phyloP scores from a whole-genome alignment of 2,113 vertebrate species.

The Hippoglossus stenolepis region DNA sequence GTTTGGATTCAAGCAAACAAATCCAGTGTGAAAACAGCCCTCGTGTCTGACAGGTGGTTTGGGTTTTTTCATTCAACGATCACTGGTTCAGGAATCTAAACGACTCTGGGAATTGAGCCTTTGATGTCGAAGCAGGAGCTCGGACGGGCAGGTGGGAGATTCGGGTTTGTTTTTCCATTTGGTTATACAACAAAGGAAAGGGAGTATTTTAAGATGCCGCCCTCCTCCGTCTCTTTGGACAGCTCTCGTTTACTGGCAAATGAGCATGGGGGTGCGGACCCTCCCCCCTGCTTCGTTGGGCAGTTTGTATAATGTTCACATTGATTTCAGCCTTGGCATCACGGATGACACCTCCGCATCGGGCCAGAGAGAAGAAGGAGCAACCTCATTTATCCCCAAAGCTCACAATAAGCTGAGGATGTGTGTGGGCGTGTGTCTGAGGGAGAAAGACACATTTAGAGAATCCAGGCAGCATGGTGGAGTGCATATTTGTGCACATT shows the following conservation, averaged over 20 bases:
- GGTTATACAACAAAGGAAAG: conserved; percentile 41
- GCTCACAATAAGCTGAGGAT: conserved; percentile 30
- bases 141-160: conserved; percentile 26
- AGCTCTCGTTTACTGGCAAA: conserved; percentile 41
- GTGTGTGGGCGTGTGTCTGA: conserved; percentile 16
- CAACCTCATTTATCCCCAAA: conserved; percentile 57
- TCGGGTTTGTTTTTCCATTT: conserved; percentile 29
- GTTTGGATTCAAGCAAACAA: conserved; percentile 12
- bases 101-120: conserved; percentile 7
- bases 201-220: conserved; percentile 51
- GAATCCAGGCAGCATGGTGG: neutral
- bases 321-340: conserved; percentile 64
- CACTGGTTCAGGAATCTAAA: neutral
- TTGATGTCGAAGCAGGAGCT: conserved; percentile 36
- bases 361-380: conserved; percentile 55
- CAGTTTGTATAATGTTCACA: conserved; percentile 46
- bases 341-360: conserved; percentile 57
- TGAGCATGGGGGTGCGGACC: conserved; percentile 29
- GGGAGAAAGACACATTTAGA: neutral
- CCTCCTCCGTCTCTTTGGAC: conserved; percentile 40
- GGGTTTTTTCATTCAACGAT: conserved; percentile 7
- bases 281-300: conserved; percentile 47
- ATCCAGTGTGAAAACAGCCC: neutral
- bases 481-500: neutral
- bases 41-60: conserved; percentile 30